Evolutionary conservation across 2,888 invertebrate genomes (phyloP).

Genomic region (Scaptomyza polygonia): DNA sequence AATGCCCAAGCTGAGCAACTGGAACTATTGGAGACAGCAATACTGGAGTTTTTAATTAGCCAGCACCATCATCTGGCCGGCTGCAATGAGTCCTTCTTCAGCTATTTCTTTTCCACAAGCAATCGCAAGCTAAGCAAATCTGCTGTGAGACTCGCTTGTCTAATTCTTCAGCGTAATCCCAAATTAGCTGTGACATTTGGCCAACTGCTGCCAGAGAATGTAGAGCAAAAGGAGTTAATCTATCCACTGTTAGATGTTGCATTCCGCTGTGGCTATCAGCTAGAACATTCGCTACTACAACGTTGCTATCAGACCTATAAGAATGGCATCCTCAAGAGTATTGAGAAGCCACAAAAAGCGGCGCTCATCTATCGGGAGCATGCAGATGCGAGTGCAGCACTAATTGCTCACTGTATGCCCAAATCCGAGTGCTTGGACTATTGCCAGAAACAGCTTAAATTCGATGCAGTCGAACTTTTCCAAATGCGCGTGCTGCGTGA

Average conservation of each 20-base stretch:
- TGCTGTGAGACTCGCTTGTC: slow-evolving; percentile 86
- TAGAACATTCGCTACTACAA: slow-evolving; percentile 85
- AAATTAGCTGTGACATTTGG: slow-evolving; percentile 56
- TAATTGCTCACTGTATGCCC: slow-evolving; percentile 87
- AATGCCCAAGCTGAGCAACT: slow-evolving; percentile 83
- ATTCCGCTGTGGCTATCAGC: slow-evolving; percentile 76
- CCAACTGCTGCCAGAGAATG: slow-evolving; percentile 75
- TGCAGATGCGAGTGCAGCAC: slow-evolving; percentile 86
- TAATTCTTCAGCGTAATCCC: slow-evolving; percentile 85
- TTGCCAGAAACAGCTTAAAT: slow-evolving; percentile 87
- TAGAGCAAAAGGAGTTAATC: slow-evolving; percentile 87
- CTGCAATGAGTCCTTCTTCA: slow-evolving; percentile 86
- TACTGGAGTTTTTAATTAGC: slow-evolving; percentile 86
- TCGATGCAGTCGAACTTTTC: slow-evolving; percentile 86
- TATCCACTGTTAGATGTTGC: slow-evolving; percentile 87
- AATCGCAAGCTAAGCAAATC: slow-evolving; percentile 85
- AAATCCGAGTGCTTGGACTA: slow-evolving; percentile 86
- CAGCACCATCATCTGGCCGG: slow-evolving; percentile 87
- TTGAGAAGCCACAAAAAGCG: slow-evolving; percentile 89
- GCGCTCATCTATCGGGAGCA: slow-evolving; percentile 88
- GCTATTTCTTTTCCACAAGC: slow-evolving; percentile 85
- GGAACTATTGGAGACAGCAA: slow-evolving; percentile 85
- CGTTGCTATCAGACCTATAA: slow-evolving; percentile 87
- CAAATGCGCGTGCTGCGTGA: slow-evolving; percentile 86
- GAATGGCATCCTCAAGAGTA: slow-evolving; percentile 87